Evolutionary conservation across 2,888 invertebrate genomes (phyloP).

Genomic region (Orthonychiurus folsomi): DNA sequence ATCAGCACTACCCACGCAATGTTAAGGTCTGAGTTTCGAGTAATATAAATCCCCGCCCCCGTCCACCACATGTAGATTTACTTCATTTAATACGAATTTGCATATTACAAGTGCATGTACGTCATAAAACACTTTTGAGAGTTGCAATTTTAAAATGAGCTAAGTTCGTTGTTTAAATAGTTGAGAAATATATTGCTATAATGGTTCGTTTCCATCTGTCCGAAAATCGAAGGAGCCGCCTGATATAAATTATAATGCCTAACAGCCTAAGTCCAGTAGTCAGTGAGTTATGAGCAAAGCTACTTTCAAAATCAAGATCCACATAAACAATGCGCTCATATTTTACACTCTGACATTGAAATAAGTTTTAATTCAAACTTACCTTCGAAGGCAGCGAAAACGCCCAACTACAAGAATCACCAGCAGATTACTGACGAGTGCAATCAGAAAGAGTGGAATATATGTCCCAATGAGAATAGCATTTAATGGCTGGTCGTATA

Average conservation of each 20-base stretch:
- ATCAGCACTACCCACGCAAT: no score
- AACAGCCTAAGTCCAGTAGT: background rate
- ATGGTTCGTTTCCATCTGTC: no score
- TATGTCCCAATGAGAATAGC: constrained; percentile 54
- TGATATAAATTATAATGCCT: background rate
- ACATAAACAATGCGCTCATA: background rate
- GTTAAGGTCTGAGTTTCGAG: no score
- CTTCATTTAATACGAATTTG: no score
- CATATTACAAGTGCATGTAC: no score
- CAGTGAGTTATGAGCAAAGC: background rate
- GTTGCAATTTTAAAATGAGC: no score
- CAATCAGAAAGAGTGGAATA: constrained; percentile 55
- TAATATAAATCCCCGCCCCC: no score
- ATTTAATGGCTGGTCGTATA: constrained; percentile 34
- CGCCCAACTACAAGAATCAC: constrained; percentile 60
- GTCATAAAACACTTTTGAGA: no score
- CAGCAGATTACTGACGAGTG: constrained; percentile 56
- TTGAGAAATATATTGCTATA: no score
- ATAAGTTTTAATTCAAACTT: constrained; percentile 43
- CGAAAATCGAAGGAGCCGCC: background rate
- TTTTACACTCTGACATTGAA: no score
- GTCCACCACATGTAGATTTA: no score
- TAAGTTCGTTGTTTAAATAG: no score
- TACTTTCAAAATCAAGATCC: background rate
- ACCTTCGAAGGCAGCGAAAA: constrained; percentile 61